Base-by-base conservation (phyloP, 2,113 vertebrate species). In the Phocoena phocoena region DNA sequence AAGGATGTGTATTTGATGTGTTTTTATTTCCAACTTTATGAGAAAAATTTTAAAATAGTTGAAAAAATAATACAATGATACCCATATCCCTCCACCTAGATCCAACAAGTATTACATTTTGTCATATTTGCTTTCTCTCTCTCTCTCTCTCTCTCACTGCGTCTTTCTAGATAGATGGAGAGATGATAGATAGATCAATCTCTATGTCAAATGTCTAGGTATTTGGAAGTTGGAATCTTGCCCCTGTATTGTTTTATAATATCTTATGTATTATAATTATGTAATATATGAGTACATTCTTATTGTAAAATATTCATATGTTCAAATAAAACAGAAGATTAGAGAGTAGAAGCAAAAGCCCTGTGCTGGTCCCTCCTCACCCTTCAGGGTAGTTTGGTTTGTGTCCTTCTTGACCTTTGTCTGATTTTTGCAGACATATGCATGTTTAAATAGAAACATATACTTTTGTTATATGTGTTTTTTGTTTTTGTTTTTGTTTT, bases 211-310 rank as follows among this genome's bases (percentile, higher is more conserved):
- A 80, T 55, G 50, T 58, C 53, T 88, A 86, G 79, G 67, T 50
- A 95, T 93, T 89, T 90, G 71, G 73, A 82, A 88, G 62, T 82
- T 77, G 36, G 38, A 73, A 81, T 87, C 65, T 91, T 91, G 33
- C n/a, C 65, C 26, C 14, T 71, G 60, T 14, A 26, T 28, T 55
- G 53, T 76, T 90, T 91, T 65, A 41, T n/a, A 65, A 85, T 3
- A 26, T 58, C 83, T 36, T 81, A 63, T 33, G 11, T 71, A 33
- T 47, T 73, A 36, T n/a, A 73, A 82, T 80, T 41, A 55, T 15
- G 9, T 60, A 77, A 50, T 36, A 33, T 36, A 47, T 23, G 36
- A 74, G 44, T 95, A 88, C 25, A 63, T 93, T 79, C 44, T 73
- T 88, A 63, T 28, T 73, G 6, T 88, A 60, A 92, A 80, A 53